phyloP scores from a whole-genome alignment of 2,113 vertebrate genomes.

The Dunckerocampus dactyliophorus region DNA sequence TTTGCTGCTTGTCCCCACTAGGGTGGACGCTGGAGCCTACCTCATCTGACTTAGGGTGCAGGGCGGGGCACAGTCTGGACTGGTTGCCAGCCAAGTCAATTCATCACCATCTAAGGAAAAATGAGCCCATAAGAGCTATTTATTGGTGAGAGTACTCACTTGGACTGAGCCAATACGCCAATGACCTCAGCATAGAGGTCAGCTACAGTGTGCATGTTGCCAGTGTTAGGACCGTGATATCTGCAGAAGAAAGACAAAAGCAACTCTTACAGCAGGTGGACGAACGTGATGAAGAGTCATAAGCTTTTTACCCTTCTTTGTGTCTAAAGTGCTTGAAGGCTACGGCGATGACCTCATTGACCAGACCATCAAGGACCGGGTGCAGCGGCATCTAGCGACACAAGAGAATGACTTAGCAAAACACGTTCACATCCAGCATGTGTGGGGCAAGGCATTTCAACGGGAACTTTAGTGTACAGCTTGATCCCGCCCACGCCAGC shows the following conservation, averaged over 20 bases:
- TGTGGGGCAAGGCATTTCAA: not conserved
- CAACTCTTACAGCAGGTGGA: not conserved
- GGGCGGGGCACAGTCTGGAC: not conserved
- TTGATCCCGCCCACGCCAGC: no score
- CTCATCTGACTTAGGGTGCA: no score
- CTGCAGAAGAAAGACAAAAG: conserved; percentile 55
- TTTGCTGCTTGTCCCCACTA: no score
- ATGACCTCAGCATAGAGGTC: conserved; percentile 97
- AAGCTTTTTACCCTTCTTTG: conserved; percentile 89
- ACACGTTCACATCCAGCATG: not conserved
- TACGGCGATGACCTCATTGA: conserved; percentile 93
- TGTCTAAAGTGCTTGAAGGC: conserved; percentile 99
- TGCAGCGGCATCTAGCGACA: conserved; percentile 87
- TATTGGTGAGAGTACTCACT: conserved; percentile 72
- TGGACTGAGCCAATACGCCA: conserved; percentile 93
- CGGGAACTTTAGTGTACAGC: no score
- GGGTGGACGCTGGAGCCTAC: no score
- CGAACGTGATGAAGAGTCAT: not conserved
- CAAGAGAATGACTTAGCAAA: not conserved
- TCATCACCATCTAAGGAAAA: not conserved
- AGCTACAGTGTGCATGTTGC: conserved; percentile 97
- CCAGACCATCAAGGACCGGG: conserved; percentile 90
- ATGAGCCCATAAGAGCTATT: no score
- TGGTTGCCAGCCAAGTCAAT: not conserved
- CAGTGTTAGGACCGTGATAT: conserved; percentile 97